phyloP scores from a whole-genome alignment of 2,113 vertebrate genomes.

The Aegithalos caudatus region DNA sequence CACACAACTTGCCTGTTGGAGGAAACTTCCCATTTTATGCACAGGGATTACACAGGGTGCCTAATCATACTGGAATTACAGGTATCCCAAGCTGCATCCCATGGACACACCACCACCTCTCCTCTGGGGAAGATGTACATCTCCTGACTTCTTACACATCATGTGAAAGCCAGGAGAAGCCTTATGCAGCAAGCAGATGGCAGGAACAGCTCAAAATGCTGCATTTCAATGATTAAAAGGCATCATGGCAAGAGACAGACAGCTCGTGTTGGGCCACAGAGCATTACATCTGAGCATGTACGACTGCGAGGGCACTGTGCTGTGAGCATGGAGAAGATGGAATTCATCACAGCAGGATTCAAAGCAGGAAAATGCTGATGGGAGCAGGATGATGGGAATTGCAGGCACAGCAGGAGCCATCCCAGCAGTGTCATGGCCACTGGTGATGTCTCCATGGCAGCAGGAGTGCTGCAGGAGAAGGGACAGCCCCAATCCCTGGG shows the following conservation, averaged over 20 bases:
- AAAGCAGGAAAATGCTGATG: neutral
- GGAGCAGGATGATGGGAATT: neutral
- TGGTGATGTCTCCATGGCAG: slow-evolving; percentile 2
- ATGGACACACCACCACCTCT: neutral
- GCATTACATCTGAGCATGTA: neutral
- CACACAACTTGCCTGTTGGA: neutral
- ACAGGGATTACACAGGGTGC: neutral
- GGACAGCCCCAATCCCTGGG: neutral
- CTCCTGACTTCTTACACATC: neutral
- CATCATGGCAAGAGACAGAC: neutral
- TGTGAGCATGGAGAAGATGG: neutral
- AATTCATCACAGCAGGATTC: neutral
- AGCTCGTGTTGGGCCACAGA: neutral
- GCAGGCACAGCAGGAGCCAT: slow-evolving; percentile 5
- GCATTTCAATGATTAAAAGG: neutral
- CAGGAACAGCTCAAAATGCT: neutral
- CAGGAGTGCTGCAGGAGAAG: neutral
- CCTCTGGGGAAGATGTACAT: neutral
- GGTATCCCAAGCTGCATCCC: neutral
- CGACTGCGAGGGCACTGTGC: neutral
- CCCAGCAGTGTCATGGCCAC: neutral
- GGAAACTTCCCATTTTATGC: neutral
- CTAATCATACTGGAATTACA: neutral
- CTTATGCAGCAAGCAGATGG: neutral
- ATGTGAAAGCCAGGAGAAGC: neutral